Evolutionary conservation across 35 echinoderm and acorn worm species (phyloP), one percentile per base, ranked within the genome.

Genomic region (Anneissia japonica): DNA sequence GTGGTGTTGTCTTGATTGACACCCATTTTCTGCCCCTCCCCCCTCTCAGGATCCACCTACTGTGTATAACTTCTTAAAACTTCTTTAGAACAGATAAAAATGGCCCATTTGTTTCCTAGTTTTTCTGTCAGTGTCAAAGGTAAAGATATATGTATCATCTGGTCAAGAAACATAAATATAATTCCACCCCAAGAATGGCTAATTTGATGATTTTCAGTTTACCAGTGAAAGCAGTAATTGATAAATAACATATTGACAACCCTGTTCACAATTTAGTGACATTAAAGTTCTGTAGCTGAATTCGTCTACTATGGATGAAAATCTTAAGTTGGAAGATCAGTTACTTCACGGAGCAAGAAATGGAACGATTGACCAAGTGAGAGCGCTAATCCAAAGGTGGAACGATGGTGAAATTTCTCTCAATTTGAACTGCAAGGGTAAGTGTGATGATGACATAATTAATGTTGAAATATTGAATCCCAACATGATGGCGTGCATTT

Each of bases 351-450:
- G 84, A 37, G 84, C 90, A 5, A 74, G 90, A 34, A 41, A 92
- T 82, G 90, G 90, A 5, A 79, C 83, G 33, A 40, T 46, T 31
- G 11, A 86, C 32, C 36, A 76, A 2, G 90, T 92, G 0, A 21
- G 31, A 34, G 73, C 32, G 5, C 90, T 92, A 16, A 36, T 92
- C 3, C 11, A 87, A 1, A 19, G 82, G 64, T 29, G 76, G 6
- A 3, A 36, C 32, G 30, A n/a, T 30, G 85, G 33, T 6, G 21
- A 38, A 14, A 39, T 40, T 39, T 35, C 33, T 74, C 28, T 92
- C 38, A 86, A 86, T 72, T 39, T 92, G 19, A 87, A 92, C 72
- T 92, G 90, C 72, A 92, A 92, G 86, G 90, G 90, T 92, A 34
- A 87, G 90, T 33, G n/a, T n/a, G n/a, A n/a, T n/a, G n/a, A n/a